Evolutionary conservation across 2,797 vertebrate species (phyloP), one percentile per base, ranked within the genome.

Genomic region (Loris lydekkerianus): DNA sequence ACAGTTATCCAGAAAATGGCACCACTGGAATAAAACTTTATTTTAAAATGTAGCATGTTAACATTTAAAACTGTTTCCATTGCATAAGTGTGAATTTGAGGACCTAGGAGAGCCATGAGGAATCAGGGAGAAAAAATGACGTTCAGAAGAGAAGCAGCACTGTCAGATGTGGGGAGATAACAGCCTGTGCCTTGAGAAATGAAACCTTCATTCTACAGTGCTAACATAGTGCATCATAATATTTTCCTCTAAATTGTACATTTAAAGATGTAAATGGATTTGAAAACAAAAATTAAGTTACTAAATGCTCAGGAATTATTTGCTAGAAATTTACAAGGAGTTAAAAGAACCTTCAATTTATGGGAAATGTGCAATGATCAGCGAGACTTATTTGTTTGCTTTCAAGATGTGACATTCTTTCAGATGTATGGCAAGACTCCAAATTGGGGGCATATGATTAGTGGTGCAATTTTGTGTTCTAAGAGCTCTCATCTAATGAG

Each of bases 341-440:
- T 65, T 92, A 76, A 29, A 5, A 89, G 89, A 31, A 37, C 40
- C 3, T 86, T 92, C 31, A 81, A 43, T 78, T 58, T 75, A 78
- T 6, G 61, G 80, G 85, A 96, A 96, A 83, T 5, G 15, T 49
- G 31, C n/a, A 70, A 34, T 88, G 73, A 34, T 88, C 53, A 90
- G 53, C 46, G 81, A 60, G 21, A 11, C 9, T 85, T 94, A 58
- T 77, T 96, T 86, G 75, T 96, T 97, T 89, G 8, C 56, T 40
- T 95, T 17, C 63, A 49, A 94, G 85, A 13, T 29, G 60, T 96
- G 81, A 84, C n/a, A 77, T 95, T 70, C 72, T 89, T 95, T 97
- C 70, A 86, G 86, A 96, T 67, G 23, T 37, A 43, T 17, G 11
- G 3, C 61, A 40, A 87, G 17, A 69, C 37, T 85, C 15, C 27